A percentile compares a stretch with the other conserved stretches of the same genome.
These are phyloP conservation scores for Eledone cirrhosa DNA, from an alignment of 2,888 invertebrate genomes.

Conservation along the genomic window DNA sequence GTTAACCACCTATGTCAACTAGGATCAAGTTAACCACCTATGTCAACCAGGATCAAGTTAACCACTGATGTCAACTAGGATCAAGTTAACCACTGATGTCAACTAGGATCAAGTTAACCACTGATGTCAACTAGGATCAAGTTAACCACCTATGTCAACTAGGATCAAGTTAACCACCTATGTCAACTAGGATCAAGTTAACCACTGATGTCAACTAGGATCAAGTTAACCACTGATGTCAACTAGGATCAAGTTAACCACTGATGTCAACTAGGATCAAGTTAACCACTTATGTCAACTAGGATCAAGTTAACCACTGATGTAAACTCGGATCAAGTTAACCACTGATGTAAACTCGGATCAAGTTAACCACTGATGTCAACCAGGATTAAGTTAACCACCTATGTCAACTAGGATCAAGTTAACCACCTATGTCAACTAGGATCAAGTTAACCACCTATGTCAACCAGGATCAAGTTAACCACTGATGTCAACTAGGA, in stretches of 20 bases:
- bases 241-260: not conserved
- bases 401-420: not conserved
- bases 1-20: not conserved
- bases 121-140: not conserved
- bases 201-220: too few relatives aligned
- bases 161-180: not conserved
- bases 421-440: too few relatives aligned
- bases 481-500: not conserved
- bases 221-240: not conserved
- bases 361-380: not conserved
- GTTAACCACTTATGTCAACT: not conserved
- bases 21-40: not conserved
- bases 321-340: too few relatives aligned
- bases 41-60: not conserved
- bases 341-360: not conserved
- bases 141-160: not conserved
- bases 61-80: not conserved
- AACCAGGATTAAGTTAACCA: not conserved
- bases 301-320: not conserved
- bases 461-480: not conserved
- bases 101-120: not conserved
- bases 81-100: not conserved
- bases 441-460: not conserved
- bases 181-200: too few relatives aligned
- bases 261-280: not conserved